Evolutionary conservation across 2,113 vertebrate species (phyloP), one percentile per base, ranked within the genome.

Genomic region (Hipposideros armiger): DNA sequence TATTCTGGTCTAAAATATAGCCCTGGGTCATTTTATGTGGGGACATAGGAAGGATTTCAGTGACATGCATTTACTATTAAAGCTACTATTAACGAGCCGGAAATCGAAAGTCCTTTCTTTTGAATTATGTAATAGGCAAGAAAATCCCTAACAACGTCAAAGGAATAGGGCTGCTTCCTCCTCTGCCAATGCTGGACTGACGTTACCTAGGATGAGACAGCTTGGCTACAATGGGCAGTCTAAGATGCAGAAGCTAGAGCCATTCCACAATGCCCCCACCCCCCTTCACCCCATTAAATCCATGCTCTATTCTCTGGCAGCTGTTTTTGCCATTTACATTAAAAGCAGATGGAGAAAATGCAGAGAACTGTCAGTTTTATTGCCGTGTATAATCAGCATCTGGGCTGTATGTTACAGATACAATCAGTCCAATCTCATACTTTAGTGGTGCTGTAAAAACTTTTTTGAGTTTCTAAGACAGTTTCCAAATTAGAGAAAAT

Each of bases 341-440:
- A 98, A 98, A 98, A 98, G 97, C 98, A 98, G 98, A 98, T 98
- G 98, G 98, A 91, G 96, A 95, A 98, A 98, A 98, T 95, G 97
- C 97, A 97, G 97, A 94, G 96, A 97, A 85, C 96, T 98, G 97
- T 98, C 98, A 96, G 83, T 98, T 98, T 98, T 98, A 98, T 98
- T 97, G 93, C 98, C 97, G 85, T 98, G 96, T 97, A 98, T 98
- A 98, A 98, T 98, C 97, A 97, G 97, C 98, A 98, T 98, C 98
- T 98, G 98, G 97, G 96, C 97, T 94, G 92, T 96, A 76, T 91
- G 94, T 97, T 97, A 87, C 62, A 98, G 97, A 95, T 85, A 94
- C 95, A 93, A 83, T 97, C 94, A 94, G n/a, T 92, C 83, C 90
- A 64, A 97, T 92, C 78, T 95, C 95, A 87, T 20, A 69, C 82